Base-by-base conservation (phyloP, 1,140 invertebrate genomes). In the Drosophila takahashii region DNA sequence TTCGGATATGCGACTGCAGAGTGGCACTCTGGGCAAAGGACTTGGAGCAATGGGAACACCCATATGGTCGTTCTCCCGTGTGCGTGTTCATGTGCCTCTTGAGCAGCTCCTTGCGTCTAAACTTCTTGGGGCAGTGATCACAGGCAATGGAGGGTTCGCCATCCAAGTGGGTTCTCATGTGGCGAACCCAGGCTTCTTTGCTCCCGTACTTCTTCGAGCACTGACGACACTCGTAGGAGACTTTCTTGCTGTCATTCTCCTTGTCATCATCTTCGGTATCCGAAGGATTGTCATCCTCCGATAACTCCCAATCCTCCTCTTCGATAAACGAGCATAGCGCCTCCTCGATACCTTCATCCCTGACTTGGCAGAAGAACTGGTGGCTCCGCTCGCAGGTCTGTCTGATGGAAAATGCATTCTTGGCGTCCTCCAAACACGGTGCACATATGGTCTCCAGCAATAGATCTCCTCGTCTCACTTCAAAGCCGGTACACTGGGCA, bases 321-420 rank as follows among this genome's bases (percentile, higher is more conserved):
- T 66, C 62, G 0, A 66, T 27, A 34, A 62, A 8, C 0, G 48
- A 10, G 29, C 41, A 32, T 10, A 69, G 6, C 0, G 61, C 60
- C 8, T 66, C 48, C 2, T 69, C 47, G 16, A 69, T 47, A n/a
- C 66, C 48, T 5, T 66, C 26, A 11, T 69, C 48, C 1, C 61
- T 32, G 11, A 32, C 61, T n/a, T 54, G 50, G 26, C 60, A 54
- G n/a, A 36, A 70, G n/a, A 70, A 45, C 26, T 66, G 32, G 15
- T 67, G 16, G 18, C 66, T 70, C 11, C 29, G 10, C 27, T 54
- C 16, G 2, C 16, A 26, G 3, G 32, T 45, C 1, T 47, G 50
- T 7, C 11, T 37, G 6, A 65, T 34, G 0, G 18, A 10, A 39
- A 45, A 70, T 4, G 50, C 66, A 32, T 32, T 65, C 9, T 39